Conservation (phyloP, 2,113 vertebrate species). For the Dasyornis broadbenti region DNA sequence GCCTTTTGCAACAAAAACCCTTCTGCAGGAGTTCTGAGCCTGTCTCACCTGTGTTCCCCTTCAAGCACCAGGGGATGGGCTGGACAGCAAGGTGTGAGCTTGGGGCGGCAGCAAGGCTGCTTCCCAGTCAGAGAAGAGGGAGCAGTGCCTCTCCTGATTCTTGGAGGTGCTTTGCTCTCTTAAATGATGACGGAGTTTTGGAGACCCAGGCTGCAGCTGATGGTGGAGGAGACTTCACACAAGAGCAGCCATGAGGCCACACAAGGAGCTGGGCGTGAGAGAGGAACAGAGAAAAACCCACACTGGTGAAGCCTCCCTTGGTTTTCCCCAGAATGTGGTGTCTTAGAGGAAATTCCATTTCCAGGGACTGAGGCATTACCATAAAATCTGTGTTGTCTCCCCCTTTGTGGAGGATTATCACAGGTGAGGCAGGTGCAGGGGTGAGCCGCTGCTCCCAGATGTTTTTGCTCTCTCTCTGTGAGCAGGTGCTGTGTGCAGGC, state of each 20-base stretch:
- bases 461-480: constrained; percentile 4
- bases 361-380: neutral
- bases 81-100: neutral
- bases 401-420: neutral
- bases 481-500: constrained; percentile 56
- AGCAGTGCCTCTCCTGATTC: neutral
- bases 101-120: neutral
- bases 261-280: neutral
- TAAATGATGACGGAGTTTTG: neutral
- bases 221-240: neutral
- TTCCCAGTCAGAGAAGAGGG: neutral
- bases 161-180: neutral
- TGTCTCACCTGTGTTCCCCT: neutral
- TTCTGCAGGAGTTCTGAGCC: neutral
- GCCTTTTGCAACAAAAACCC: neutral
- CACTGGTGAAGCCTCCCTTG: neutral
- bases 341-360: neutral
- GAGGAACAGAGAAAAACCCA: neutral
- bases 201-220: neutral
- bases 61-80: neutral
- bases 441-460: constrained; percentile 19
- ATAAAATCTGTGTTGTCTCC: neutral
- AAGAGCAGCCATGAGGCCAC: neutral
- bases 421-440: neutral
- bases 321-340: neutral